Base-by-base conservation (phyloP, 2,888 invertebrate species). In the Plagiodera versicolora region DNA sequence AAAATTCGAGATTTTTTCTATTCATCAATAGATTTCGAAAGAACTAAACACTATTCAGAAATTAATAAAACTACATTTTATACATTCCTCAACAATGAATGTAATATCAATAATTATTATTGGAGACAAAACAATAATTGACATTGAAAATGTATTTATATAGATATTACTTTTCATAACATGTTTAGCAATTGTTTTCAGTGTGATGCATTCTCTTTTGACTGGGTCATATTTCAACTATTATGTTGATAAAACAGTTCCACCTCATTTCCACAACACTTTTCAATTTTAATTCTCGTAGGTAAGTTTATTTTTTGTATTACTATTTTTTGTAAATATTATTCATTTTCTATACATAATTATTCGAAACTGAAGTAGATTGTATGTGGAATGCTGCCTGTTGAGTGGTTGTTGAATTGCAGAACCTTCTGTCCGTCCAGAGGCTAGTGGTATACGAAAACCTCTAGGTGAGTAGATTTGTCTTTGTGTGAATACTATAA, bases 381-480 rank as follows among this genome's bases (percentile, higher is more conserved):
- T 77, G 75, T 78, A 73, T 77, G 77, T 77, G 79, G 79, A 79
- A 79, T 80, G 80, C 76, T 79, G 79, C 79, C 78, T 80, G 80
- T 74, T 78, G 66, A 75, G 77, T 79, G 76, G 76, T 75, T 79
- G 78, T 79, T 78, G 70, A 69, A 74, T 79, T 79, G 71, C 79
- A 78, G 78, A 78, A 74, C 68, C 77, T 69, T 72, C 76, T 66
- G 66, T 66, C 67, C 71, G 70, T 67, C 69, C 74, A 69, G 75
- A 74, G 67, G 68, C 72, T 74, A 74, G 74, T 72, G 72, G 72
- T 81, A 82, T 84, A 80, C 81, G 83, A 83, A 84, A 84, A 78
- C 83, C 83, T 70, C 77, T 85, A 78, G 84, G 85, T 85, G 83
- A 83, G 84, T 80, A 75, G 69, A 63, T 63, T 63, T 46, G 45